Conservation (phyloP, 2,888 invertebrate genomes). For the Ligdia adustata region DNA sequence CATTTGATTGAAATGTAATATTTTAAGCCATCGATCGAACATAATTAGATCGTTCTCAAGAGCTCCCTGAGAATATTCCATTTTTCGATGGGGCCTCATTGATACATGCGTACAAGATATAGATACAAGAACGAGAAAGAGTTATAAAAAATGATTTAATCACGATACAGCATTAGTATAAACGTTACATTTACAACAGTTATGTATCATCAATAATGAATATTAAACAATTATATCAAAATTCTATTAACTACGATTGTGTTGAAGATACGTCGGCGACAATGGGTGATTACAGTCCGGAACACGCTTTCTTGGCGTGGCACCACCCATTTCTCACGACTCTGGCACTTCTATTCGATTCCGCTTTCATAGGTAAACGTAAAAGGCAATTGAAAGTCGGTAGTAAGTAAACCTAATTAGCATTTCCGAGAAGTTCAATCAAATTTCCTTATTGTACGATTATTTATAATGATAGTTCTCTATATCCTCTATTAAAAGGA, state of each 20-base stretch:
- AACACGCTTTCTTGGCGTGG: conserved; percentile 67
- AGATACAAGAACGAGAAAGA: too few relatives aligned
- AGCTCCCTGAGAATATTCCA: too few relatives aligned
- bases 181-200: background rate
- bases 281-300: conserved; percentile 58
- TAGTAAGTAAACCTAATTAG: conserved; percentile 25
- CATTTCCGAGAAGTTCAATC: conserved; percentile 1
- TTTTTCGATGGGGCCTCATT: too few relatives aligned
- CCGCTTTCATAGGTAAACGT: conserved; percentile 66
- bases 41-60: too few relatives aligned
- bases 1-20: too few relatives aligned
- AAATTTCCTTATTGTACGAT: background rate
- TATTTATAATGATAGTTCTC: too few relatives aligned
- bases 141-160: too few relatives aligned
- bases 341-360: conserved; percentile 59
- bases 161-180: background rate
- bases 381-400: conserved; percentile 45
- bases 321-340: conserved; percentile 75
- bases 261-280: conserved; percentile 45
- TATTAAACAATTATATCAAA: conserved; percentile 13
- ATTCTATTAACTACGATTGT: conserved; percentile 22
- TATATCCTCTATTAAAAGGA: too few relatives aligned
- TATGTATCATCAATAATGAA: conserved; percentile 7
- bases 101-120: too few relatives aligned
- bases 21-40: too few relatives aligned